Base-by-base conservation (phyloP, 2,113 vertebrate genomes). In the Struthidea cinerea region DNA sequence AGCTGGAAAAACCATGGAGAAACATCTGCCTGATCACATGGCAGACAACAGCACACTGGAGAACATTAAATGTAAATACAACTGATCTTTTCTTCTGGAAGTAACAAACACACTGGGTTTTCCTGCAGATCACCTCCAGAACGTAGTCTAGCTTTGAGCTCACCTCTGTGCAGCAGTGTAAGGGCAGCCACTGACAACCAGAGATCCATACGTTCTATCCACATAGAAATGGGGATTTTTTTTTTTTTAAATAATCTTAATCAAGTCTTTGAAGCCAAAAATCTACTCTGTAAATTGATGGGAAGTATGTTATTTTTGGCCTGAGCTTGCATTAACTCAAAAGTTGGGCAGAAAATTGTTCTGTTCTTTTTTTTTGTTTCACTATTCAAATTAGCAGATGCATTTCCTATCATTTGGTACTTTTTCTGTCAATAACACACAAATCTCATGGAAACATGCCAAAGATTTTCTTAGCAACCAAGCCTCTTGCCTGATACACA, bases 381-480 rank as follows among this genome's bases (percentile, higher is more conserved):
- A 71, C 87, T 93, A 96, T 97, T 97, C 87, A 97, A 94, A 97
- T 44, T 97, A 96, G 76, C 96, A 97, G 97, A 97, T 98, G 96
- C 91, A 81, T 88, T 97, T 96, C 90, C 89, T 89, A 86, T 96
- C 87, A 95, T 94, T 96, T 94, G 93, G 56, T 96, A 84, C 69
- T 94, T 95, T 93, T 95, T 81, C 83, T 84, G 75, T 96, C 93
- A 95, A 90, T 94, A 97, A 90, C 61, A 95, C 86, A 96, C 84
- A 97, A 93, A 96, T 94, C 77, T 85, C n/a, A 4, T 97, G 97
- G 98, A 97, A 96, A 85, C 44, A n/a, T 37, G 96, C 98, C 97
- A 98, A 96, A 89, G 95, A 97, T 97, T 97, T 98, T 98, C 98
- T 98, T 98, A 98, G 98, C 98, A 98, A 98, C 98, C 95, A 64